Evolutionary conservation across 2,113 vertebrate species (phyloP).

Genomic region (Tragelaphus strepsiceros): DNA sequence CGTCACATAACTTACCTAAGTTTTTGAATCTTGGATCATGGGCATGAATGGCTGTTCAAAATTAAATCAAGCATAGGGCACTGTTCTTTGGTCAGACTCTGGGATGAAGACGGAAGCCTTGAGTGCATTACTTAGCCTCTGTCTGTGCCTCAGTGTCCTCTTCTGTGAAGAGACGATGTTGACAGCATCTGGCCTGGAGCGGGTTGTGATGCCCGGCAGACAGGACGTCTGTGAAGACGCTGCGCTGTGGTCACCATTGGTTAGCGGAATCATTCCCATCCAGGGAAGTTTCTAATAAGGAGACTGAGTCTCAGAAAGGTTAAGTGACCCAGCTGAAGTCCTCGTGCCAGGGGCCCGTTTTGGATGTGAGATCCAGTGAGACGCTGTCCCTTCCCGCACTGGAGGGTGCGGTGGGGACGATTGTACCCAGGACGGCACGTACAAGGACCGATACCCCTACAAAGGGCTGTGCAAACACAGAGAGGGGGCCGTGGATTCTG

Average conservation of each 20-base stretch:
- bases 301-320: neutral
- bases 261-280: neutral
- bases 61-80: neutral
- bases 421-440: too few species aligned
- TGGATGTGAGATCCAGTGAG: neutral
- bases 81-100: neutral
- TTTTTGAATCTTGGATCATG: neutral
- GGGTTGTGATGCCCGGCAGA: accelerated
- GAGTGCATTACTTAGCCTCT: neutral
- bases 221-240: accelerated
- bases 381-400: accelerated
- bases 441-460: neutral
- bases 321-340: neutral
- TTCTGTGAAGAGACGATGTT: neutral
- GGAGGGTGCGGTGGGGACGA: accelerated
- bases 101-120: too few species aligned
- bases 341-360: neutral
- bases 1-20: neutral
- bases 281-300: neutral
- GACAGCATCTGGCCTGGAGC: neutral
- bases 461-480: neutral
- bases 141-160: neutral
- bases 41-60: neutral
- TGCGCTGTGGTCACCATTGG: accelerated
- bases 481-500: accelerated